phyloP scores from a whole-genome alignment of 2,888 invertebrate genomes.

The Drosophila koepferae region DNA sequence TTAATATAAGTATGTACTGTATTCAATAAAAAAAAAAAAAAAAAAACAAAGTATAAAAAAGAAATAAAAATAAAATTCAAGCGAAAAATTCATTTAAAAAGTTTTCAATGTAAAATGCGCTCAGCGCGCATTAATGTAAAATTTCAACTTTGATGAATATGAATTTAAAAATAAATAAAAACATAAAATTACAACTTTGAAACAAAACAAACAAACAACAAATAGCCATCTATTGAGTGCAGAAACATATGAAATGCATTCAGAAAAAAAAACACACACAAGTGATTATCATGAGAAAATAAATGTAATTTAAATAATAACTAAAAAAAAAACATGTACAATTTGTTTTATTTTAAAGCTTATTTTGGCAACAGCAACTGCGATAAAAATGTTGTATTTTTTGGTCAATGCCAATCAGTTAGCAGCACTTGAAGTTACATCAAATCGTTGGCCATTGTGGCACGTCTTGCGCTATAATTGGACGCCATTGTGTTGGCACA shows the following conservation, averaged over 20 bases:
- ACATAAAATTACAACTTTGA: conserved; percentile 11
- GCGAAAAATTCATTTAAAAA: conserved; percentile 41
- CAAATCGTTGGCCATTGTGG: conserved; percentile 65
- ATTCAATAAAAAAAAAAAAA: conserved; percentile 36
- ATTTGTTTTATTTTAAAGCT: conserved; percentile 1
- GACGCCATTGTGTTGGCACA: conserved; percentile 71
- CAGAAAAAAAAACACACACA: conserved; percentile 44
- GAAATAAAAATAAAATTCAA: conserved; percentile 24
- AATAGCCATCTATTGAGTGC: conserved; percentile 54
- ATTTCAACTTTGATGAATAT: conserved; percentile 71
- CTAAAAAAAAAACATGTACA: conserved; percentile 23
- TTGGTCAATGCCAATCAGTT: conserved; percentile 52
- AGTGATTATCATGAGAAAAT: conserved; percentile 80
- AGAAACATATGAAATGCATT: conserved; percentile 51
- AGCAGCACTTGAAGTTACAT: conserved; percentile 38
- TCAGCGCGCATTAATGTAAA: conserved; percentile 66
- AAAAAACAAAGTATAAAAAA: conserved; percentile 27
- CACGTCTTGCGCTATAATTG: conserved; percentile 65
- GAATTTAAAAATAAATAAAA: conserved; percentile 67
- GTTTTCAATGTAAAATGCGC: conserved; percentile 72
- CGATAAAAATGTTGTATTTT: conserved; percentile 12
- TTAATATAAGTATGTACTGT: conserved; percentile 50
- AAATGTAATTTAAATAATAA: conserved; percentile 81
- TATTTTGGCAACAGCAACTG: not conserved
- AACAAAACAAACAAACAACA: conserved; percentile 22